Base-by-base conservation (phyloP, 2,888 invertebrate species). In the Rotaria macrura region DNA sequence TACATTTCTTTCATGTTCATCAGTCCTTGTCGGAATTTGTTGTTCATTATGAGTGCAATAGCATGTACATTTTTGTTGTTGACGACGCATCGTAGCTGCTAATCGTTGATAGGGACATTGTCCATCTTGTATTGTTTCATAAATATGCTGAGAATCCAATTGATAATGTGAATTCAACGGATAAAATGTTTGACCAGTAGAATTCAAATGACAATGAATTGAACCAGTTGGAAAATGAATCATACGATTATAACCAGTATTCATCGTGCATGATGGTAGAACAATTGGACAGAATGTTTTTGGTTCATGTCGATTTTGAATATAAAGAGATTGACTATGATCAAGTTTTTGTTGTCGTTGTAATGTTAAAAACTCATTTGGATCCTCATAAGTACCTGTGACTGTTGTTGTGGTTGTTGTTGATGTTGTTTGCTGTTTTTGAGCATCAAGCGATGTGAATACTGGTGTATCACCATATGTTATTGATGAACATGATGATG, bases 121-220 rank as follows among this genome's bases (percentile, higher is more conserved):
- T 25, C 25, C 43, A 79, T 79, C 79, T 79, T 79, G 79, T 25
- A 79, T 79, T 25, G 79, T 79, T 79, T 79, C 79, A 79, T 79
- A 79, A 43, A 79, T 43, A 79, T 79, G 79, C 20, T 65, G 65
- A 20, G 34, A 38, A 65, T 65, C 65, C 17, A 65, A 34, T 65
- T 25, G 17, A 65, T 40, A 43, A 43, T 79, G 43, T 79, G 79
- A 23, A 52, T 52, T 20, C 23, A 23, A 23, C 6, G 52, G 79
- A 79, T 79, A 40, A 79, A 43, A 25, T n/a, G 43, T 79, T 79
- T 79, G 43, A 65, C 34, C 17, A 20, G 65, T 5, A 34, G 14
- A 29, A 65, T 34, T 34, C 12, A 65, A 65, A 79, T 79, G 40
- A n/a, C 79, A 79, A 43, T 79, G 65, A 4, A 29, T 29, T 14